A percentile compares a stretch with the other conserved stretches of the same genome.
phyloP scores from a whole-genome alignment of 2,797 vertebrate species.

The Rhodeus uyekii region DNA sequence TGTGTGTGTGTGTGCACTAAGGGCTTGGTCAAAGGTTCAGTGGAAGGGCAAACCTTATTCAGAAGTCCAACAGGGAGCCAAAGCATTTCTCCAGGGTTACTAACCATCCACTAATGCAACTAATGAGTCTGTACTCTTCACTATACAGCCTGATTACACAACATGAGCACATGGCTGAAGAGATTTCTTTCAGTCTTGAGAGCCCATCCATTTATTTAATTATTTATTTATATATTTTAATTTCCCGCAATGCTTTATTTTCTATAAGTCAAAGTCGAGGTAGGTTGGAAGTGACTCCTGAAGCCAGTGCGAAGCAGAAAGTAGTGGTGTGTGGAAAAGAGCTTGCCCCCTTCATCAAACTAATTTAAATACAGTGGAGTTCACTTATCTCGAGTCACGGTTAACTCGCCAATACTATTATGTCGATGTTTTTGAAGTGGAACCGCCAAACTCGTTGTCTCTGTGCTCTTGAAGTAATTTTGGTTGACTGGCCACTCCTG shows the following conservation, averaged over 20 bases:
- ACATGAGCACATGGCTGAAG: constrained; percentile 17
- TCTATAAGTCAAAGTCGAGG: not conserved
- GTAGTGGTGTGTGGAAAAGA: no score
- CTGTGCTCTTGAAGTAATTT: no score
- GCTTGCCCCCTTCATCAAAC: no score
- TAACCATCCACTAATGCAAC: constrained; percentile 72
- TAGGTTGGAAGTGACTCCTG: not conserved
- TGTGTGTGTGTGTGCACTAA: not conserved
- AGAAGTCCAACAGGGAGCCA: constrained; percentile 23
- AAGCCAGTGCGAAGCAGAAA: not conserved
- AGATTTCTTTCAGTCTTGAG: constrained; percentile 25
- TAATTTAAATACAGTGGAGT: no score
- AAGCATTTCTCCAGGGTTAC: constrained; percentile 52
- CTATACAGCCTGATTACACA: constrained; percentile 25
- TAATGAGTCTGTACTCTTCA: constrained; percentile 64
- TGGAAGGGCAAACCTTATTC: constrained; percentile 22
- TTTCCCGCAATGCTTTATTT: not conserved
- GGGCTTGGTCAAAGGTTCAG: constrained; percentile 15
- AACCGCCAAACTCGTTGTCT: no score
- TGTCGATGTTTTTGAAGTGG: no score
- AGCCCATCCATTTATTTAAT: not conserved
- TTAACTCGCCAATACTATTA: no score
- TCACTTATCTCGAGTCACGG: no score
- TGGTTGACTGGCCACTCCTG: no score
- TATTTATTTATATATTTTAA: not conserved